Base-by-base conservation (phyloP, 2,797 vertebrate species). In the Meda fulgida region DNA sequence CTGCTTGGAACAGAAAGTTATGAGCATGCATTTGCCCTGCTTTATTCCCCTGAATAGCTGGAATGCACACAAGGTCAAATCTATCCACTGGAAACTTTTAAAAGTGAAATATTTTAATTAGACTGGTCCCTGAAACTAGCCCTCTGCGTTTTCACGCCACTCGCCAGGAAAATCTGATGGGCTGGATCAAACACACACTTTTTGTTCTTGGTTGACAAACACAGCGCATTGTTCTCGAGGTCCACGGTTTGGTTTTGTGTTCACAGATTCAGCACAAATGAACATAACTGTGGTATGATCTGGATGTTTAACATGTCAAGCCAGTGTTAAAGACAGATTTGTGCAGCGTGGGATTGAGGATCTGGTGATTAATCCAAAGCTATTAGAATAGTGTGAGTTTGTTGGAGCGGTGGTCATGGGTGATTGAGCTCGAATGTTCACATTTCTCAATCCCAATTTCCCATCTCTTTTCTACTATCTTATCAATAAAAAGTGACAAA, bases 91-190 rank as follows among this genome's bases (percentile, higher is more conserved):
- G 83, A 89, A 85, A 85, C 51, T 88, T 75, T 51, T 63, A 73
- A 72, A 72, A 80, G 72, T 80, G 7, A 80, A 86, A 79, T 84
- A 75, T 80, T 84, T 84, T 71, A 80, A 84, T 82, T 85, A 82
- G 72, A 67, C 11, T 26, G 65, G 83, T 63, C 80, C 80, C 51
- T 69, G 48, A 80, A 87, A 84, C 72, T 53, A 36, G 34, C 79
- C 38, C 72, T 53, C 29, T 8, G 60, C 9, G 81, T 63, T 78
- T 76, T 72, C 10, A 53, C 6, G 1, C n/a, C 34, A 10, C 29
- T 75, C 34, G 77, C 80, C 88, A 83, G 85, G 69, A 85, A 89
- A 84, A 84, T 86, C 43, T 72, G 69, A 82, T 77, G 38, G n/a
- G n/a, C 31, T 31, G 63, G 43, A 78, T 43, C 36, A 40, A 55